phyloP scores from a whole-genome alignment of 2,888 invertebrate genomes.

The Caenorhabditis auriculariae region DNA sequence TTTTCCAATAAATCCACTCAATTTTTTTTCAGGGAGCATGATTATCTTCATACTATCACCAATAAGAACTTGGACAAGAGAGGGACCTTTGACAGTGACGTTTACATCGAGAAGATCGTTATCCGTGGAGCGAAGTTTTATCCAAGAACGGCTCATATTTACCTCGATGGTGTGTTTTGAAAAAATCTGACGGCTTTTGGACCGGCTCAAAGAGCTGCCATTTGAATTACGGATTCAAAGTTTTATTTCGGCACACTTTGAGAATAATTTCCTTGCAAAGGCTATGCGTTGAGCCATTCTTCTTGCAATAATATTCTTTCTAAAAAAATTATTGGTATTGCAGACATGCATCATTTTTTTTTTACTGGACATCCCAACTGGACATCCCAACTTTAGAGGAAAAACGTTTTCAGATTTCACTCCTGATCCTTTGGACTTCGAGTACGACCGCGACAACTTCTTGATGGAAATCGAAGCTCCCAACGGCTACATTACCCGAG shows the following conservation, averaged over 20 bases:
- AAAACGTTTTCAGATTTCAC: slow-evolving; percentile 37
- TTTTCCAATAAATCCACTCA: neutral
- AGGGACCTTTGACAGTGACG: slow-evolving; percentile 63
- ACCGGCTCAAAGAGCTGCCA: neutral
- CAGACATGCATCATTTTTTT: too few species aligned
- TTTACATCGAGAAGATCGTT: slow-evolving; percentile 67
- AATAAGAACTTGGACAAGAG: slow-evolving; percentile 58
- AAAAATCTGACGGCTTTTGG: neutral
- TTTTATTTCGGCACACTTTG: neutral
- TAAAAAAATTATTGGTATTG: too few species aligned
- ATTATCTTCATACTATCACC: slow-evolving; percentile 58
- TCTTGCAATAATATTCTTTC: too few species aligned
- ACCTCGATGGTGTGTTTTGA: slow-evolving; percentile 48
- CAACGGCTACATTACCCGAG: slow-evolving; percentile 64
- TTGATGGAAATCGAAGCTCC: slow-evolving; percentile 65
- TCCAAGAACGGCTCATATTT: slow-evolving; percentile 64
- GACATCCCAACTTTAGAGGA: neutral
- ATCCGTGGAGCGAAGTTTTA: slow-evolving; percentile 65
- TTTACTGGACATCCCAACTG: too few species aligned
- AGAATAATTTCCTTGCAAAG: neutral
- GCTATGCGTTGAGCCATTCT: too few species aligned
- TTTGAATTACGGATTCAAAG: neutral
- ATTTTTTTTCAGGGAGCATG: slow-evolving; percentile 42
- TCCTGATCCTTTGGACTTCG: slow-evolving; percentile 46
- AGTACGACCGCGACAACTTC: slow-evolving; percentile 44